Base-by-base conservation (phyloP, 2,113 vertebrate species). In the Nycticryphes semicollaris region DNA sequence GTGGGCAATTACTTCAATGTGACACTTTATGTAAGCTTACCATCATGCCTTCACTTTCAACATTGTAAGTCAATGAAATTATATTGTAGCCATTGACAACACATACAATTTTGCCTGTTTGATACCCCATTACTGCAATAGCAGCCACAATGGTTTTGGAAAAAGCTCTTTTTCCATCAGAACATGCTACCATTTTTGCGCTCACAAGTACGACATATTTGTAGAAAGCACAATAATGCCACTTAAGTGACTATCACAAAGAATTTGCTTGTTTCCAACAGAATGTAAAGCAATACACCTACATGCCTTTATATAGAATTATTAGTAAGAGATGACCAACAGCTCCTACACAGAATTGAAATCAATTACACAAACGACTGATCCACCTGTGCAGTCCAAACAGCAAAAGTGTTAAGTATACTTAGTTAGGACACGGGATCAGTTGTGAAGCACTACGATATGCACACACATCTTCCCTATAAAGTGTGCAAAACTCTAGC, bases 61-160 rank as follows among this genome's bases (percentile, higher is more conserved):
- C 84, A 93, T 62, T 93, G 47, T 67, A 97, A 97, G 93, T 97
- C 97, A 98, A 98, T 97, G 92, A 97, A 98, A 98, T 98, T 97
- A 96, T 96, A 97, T 96, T 93, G 95, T 93, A 96, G 96, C 66
- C 93, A 97, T 77, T 97, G 96, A 97, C 96, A 96, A 97, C 96
- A 98, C 80, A 74, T 96, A 93, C 95, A 97, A 86, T 98, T 98
- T 98, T 97, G 87, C 97, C 96, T 95, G 93, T 96, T 97, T 98
- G 97, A 97, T 96, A 92, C 84, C 96, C 95, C 77, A 95, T 97
- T 98, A 97, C 75, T 85, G 56, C 90, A 97, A 92, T 41, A 95
- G 86, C 88, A 89, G 77, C 81, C 10, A 62, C 92, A 93, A 90
- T 35, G 59, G 60, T 87, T 97, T 86, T 48, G 82, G 91, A 59